phyloP scores from a whole-genome alignment of 2,797 vertebrate species.

The Coregonus ussuriensis region DNA sequence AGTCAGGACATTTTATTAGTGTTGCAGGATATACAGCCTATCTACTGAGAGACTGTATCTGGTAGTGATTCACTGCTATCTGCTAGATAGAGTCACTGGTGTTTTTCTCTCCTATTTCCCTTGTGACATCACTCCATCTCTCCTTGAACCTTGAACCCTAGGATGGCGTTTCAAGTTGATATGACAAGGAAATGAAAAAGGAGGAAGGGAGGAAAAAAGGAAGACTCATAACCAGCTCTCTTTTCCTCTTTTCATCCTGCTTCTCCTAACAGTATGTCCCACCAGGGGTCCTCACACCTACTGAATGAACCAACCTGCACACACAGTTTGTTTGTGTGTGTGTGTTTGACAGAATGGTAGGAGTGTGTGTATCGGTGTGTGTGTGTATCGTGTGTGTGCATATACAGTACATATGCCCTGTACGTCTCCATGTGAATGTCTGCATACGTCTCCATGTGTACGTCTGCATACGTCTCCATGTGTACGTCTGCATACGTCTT shows the following conservation, averaged over 20 bases:
- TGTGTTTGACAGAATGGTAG: background rate
- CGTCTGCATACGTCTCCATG: no score
- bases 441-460: no score
- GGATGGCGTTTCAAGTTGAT: background rate
- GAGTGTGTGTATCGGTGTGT: background rate
- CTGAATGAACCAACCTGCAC: background rate
- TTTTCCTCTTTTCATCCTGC: background rate
- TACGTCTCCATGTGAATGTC: no score
- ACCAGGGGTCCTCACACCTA: background rate
- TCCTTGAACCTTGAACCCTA: background rate
- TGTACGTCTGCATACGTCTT: no score
- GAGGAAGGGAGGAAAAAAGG: background rate
- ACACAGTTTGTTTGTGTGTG: conserved; percentile 10
- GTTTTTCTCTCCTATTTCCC: background rate
- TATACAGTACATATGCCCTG: no score
- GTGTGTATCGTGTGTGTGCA: no score
- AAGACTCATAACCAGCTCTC: background rate
- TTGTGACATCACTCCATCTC: background rate
- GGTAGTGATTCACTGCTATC: background rate
- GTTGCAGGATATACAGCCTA: background rate
- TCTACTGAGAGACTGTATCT: background rate
- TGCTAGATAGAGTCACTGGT: background rate
- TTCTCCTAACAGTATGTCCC: background rate
- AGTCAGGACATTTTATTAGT: background rate
- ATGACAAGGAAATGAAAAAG: background rate